These are phyloP conservation scores for Ctenodactylus gundi DNA, from an alignment of 2,113 vertebrate species.

Conservation along the genomic window DNA sequence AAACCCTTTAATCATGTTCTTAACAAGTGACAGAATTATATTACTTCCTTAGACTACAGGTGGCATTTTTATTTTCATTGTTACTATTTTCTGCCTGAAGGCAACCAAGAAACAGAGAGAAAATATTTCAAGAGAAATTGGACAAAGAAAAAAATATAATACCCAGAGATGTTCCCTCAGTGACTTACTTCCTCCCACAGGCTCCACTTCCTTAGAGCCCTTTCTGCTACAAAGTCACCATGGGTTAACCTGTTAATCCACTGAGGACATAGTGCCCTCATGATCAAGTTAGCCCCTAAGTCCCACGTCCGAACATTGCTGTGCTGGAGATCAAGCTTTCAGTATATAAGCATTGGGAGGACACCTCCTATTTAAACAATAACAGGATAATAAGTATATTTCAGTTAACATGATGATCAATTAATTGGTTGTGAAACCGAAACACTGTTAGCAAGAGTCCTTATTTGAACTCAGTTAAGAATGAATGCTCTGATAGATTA, in stretches of 20 bases:
- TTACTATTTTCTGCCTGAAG: neutral
- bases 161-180: neutral
- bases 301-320: neutral
- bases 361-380: neutral
- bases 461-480: neutral
- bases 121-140: neutral
- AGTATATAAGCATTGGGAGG: neutral
- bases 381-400: neutral
- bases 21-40: neutral
- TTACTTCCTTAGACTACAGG: neutral
- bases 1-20: neutral
- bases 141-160: neutral
- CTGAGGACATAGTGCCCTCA: neutral
- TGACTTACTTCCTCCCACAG: neutral
- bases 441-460: neutral
- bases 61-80: neutral
- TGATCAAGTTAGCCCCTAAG: neutral
- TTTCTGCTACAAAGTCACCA: neutral
- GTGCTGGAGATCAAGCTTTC: neutral
- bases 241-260: too few relatives aligned
- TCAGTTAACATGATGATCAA: neutral
- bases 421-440: neutral
- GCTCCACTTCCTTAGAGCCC: neutral
- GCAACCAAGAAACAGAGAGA: neutral
- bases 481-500: neutral